Base-by-base conservation (phyloP, 64 coral and sea anemone genomes). In the Hydrozoanthus tunicans region DNA sequence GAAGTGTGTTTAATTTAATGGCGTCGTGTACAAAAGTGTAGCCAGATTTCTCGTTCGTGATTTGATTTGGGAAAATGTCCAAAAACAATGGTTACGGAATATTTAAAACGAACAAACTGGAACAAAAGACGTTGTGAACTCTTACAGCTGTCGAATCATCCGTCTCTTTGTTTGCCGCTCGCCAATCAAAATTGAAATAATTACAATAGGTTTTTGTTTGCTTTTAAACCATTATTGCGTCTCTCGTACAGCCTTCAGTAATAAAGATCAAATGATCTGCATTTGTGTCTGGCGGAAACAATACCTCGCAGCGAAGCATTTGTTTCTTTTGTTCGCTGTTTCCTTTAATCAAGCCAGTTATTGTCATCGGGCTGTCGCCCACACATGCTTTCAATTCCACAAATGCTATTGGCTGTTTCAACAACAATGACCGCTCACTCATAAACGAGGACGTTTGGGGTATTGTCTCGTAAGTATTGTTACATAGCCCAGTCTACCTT, bases 391-490 rank as follows among this genome's bases (percentile, higher is more conserved):
- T 89, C 82, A 88, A 97, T 97, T 94, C 95, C 95, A 43, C 7
- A 77, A 90, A 97, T 97, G 80, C 71, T 97, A 97, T 97, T 94
- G 92, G 95, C 81, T 97, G 15, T 54, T 81, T 51, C 70, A 54
- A 23, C 74, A 81, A 97, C 95, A 97, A 97, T 90, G 32, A 90
- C 62, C 12, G 17, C 84, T 70, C 90, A 91, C 92, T 91, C 84
- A 91, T 71, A 56, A 78, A 96, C 93, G 78, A 86, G 10, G 77
- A 73, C 51, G 89, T 62, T 73, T 90, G 56, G 71, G 53, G 76
- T 58, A 97, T 97, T 97, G 92, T 97, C 91, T 89, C n/a, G 26
- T 79, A 59, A 65, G 92, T 91, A 97, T 97, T 97, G 95, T 97
- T 91, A 65, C 81, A 61, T 59, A 88, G 56, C 51, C 56, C 53